Conservation (phyloP, 2,113 vertebrate genomes). For the human (Homo sapiens) region DNA sequence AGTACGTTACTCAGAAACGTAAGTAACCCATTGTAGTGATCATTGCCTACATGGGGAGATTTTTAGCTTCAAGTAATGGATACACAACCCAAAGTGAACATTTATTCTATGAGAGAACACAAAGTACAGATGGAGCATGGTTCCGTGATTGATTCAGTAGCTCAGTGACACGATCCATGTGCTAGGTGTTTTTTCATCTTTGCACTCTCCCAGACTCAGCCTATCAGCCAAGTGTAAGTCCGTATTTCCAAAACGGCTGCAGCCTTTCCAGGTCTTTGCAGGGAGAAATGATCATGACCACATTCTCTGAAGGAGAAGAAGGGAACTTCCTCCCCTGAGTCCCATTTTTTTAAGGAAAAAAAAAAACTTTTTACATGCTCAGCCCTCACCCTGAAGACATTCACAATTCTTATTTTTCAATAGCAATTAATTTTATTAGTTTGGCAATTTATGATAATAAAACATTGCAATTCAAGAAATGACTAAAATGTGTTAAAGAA, state of each 20-base stretch:
- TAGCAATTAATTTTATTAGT: not conserved
- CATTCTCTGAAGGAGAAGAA: not conserved
- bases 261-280: not conserved
- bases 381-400: not conserved
- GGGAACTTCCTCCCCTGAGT: not conserved
- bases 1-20: not conserved
- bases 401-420: not conserved
- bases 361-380: not conserved
- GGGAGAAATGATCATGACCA: not conserved
- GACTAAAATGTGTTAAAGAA: not conserved
- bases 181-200: not conserved
- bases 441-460: not conserved
- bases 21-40: not conserved
- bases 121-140: not conserved
- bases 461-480: not conserved
- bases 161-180: accelerated
- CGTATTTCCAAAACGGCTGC: not conserved
- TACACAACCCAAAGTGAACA: not conserved
- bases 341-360: not conserved
- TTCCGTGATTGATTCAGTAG: not conserved
- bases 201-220: not conserved
- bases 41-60: not conserved
- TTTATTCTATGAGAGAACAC: not conserved
- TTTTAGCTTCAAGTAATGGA: not conserved
- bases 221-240: not conserved